Base-by-base conservation (phyloP, 1,140 invertebrate species). In the Drosophila saltans region DNA sequence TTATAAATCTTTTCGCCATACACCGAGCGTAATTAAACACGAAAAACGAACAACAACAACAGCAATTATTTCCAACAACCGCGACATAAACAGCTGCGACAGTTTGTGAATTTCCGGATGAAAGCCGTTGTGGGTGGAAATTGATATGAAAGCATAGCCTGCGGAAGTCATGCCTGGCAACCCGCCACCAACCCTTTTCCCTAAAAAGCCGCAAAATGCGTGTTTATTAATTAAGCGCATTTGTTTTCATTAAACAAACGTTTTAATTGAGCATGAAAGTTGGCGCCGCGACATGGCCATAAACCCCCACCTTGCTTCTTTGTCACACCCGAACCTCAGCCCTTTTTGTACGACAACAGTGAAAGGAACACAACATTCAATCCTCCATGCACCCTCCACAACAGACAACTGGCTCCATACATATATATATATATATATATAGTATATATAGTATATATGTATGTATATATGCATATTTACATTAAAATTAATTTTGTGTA, bases 221-320 rank as follows among this genome's bases (percentile, higher is more conserved):
- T 91, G 90, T 91, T 91, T 91, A 91, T 91, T 91, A 91, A 91
- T 91, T 91, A 91, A 91, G 90, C 88, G 86, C 90, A 91, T 91
- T 91, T 91, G 81, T 91, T 91, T 91, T 85, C 90, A 91, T 91
- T 91, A 91, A 91, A 86, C 80, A 86, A 91, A 86, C 89, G 81
- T 83, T 91, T 91, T 91, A 91, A 91, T 91, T 91, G 89, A 91
- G 89, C 84, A 91, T 91, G 85, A 91, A 90, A 91, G 74, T 83
- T 90, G 90, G 74, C 84, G 90, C 81, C 89, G 57, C 80, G 76
- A 77, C 79, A 80, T 56, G 62, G 66, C 75, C 78, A 86, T 81
- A 81, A 71, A 78, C 74, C 68, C 75, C 63, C 57, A 30, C 21
- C 59, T 48, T 57, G 11, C 72, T 74, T 75, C 64, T 78, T 70